These are phyloP conservation scores for Cromileptes altivelis DNA, from an alignment of 2,113 vertebrate genomes.

Conservation along the genomic window DNA sequence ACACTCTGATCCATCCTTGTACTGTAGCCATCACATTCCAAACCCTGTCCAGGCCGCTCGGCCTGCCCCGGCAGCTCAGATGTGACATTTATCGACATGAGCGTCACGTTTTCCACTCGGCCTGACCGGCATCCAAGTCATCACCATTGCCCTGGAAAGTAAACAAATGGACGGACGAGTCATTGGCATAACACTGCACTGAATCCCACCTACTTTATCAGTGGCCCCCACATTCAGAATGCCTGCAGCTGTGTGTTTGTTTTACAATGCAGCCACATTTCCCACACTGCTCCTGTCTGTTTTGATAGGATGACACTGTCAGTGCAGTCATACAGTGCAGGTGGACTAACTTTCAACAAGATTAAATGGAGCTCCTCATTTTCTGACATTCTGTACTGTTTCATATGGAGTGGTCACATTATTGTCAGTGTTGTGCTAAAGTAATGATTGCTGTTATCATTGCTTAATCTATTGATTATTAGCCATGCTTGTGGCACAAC, in stretches of 20 bases:
- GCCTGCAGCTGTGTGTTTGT: constrained; percentile 63
- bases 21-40: constrained; percentile 55
- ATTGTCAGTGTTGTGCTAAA: not conserved
- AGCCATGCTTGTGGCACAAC: not conserved
- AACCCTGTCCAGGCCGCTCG: constrained; percentile 13
- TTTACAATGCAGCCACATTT: constrained; percentile 49
- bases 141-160: constrained; percentile 55
- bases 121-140: constrained; percentile 30
- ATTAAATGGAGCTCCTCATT: not conserved
- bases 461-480: not conserved
- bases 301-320: constrained; percentile 34
- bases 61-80: constrained; percentile 27
- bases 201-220: constrained; percentile 63
- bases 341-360: constrained; percentile 10
- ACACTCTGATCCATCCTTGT: constrained; percentile 41
- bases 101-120: constrained; percentile 71
- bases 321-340: not conserved
- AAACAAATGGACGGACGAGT: constrained; percentile 53
- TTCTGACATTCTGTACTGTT: not conserved
- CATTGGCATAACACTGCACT: constrained; percentile 31
- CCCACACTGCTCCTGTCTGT: constrained; percentile 33
- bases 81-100: constrained; percentile 35
- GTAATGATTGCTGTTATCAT: constrained; percentile 3
- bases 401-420: not conserved
- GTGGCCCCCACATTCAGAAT: constrained; percentile 16